Evolutionary conservation across 2,888 invertebrate genomes (phyloP), one percentile per base, ranked within the genome.

Genomic region (Cephonodes hylas): DNA sequence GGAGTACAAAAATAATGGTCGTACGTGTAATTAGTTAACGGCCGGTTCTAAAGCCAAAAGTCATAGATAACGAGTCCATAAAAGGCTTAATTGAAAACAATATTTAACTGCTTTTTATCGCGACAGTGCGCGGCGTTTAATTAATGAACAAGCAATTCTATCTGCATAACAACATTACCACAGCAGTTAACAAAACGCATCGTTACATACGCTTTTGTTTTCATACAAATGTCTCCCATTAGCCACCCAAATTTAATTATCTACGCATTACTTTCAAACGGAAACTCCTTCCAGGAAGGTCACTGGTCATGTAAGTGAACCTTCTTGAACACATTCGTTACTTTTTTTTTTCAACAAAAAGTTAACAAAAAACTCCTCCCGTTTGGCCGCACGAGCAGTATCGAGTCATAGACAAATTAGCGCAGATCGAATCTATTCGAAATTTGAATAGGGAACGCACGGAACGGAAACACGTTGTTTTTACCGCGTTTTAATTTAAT

Each of bases 401-500:
- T 62, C 66, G 67, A 79, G 86, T 84, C 91, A 88, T 89, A 91
- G 92, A 92, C 91, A 91, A 91, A 91, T 91, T 89, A 86, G 88
- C 84, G 77, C 79, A 87, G 92, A 91, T 91, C 84, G 78, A 86
- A 91, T 91, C 91, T 83, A 80, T 75, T 72, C 73, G 65, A 70
- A 86, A 84, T 86, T 87, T 85, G 83, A 87, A 87, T 85, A 85
- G 76, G 72, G 83, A 83, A 84, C 81, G 74, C 78, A 72, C 76
- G 74, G 72, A 83, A 80, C 86, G 87, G 86, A 87, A 86, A 90
- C 84, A 83, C 85, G 87, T 86, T 88, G 91, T 91, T 91, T 89
- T 90, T 90, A 87, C 88, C 85, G 85, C 81, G 84, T 84, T 91
- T 89, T 91, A 91, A 91, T 91, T 91, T 91, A 91, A 91, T 89